Percentiles rank a stretch among this genome's conserved stretches.
Conservation (phyloP, 2,797 vertebrate species). For the Glyptemys insculpta region DNA sequence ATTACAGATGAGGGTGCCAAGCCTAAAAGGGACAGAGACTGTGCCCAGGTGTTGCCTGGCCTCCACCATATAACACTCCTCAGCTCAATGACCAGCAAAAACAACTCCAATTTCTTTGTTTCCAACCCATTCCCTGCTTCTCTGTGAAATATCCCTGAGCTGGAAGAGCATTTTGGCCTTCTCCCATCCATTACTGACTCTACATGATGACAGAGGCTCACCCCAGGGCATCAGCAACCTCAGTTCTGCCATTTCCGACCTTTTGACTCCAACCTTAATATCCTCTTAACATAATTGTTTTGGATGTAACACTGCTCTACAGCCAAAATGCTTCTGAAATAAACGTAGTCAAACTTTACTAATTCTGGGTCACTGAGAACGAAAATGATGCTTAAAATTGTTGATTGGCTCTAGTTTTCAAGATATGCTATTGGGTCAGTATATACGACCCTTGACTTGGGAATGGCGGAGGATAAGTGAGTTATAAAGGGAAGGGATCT, state of each 20-base stretch:
- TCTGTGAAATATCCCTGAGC: background rate
- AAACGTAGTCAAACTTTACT: no score
- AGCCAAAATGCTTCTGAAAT: no score
- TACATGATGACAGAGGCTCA: background rate
- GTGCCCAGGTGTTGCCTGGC: background rate
- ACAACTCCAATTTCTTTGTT: background rate
- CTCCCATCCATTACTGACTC: rapidly evolving
- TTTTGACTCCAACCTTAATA: background rate
- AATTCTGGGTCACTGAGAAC: no score
- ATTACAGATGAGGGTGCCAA: constrained; percentile 43
- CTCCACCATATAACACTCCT: background rate
- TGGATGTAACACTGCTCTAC: no score
- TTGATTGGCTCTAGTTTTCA: no score
- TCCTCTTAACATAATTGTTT: no score
- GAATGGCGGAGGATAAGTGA: no score
- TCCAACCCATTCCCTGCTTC: background rate
- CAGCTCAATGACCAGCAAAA: background rate
- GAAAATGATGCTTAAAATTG: no score
- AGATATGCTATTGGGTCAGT: no score
- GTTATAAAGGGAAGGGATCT: no score
- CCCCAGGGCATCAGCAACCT: rapidly evolving
- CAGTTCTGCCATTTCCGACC: background rate
- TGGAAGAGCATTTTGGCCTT: background rate
- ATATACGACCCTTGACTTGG: no score
- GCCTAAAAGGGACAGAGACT: constrained; percentile 16